These are phyloP conservation scores for Sorex araneus DNA, from an alignment of 2,113 vertebrate genomes.

Conservation along the genomic window DNA sequence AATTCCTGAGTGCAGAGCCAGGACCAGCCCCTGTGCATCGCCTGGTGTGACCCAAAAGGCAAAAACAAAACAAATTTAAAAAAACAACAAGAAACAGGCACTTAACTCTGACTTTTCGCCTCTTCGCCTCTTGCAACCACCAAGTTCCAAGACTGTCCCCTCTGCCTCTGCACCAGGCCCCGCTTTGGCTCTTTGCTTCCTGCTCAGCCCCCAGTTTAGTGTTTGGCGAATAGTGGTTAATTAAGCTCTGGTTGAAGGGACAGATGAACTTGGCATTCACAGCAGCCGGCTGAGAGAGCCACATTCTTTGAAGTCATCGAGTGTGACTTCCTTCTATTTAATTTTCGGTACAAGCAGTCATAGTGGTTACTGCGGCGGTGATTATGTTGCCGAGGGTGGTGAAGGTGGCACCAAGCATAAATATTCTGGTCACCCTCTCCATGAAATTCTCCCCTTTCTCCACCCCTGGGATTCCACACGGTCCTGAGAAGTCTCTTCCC, in stretches of 20 bases:
- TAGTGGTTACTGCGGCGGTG: no score
- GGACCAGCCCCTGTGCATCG: no score
- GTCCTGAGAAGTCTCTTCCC: neutral
- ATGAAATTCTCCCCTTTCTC: neutral
- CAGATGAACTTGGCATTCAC: conserved; percentile 45
- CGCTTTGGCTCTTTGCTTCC: neutral
- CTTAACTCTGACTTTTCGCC: neutral
- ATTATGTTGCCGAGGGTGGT: fast-evolving
- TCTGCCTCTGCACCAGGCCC: neutral
- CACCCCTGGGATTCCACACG: neutral
- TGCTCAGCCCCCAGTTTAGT: neutral
- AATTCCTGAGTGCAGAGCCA: no score
- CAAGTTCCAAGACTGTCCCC: neutral
- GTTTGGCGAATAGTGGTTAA: neutral
- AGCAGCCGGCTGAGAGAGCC: conserved; percentile 18
- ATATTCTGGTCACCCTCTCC: neutral
- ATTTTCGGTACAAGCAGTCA: neutral
- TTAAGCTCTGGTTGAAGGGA: conserved; percentile 38
- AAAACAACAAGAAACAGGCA: neutral
- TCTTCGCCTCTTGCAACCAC: neutral
- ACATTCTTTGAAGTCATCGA: neutral
- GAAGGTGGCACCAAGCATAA: neutral
- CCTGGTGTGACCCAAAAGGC: no score
- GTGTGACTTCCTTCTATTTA: neutral
- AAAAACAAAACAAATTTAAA: no score